Conservation (phyloP, 1,140 invertebrate species). For the Aradophagus sp. region DNA sequence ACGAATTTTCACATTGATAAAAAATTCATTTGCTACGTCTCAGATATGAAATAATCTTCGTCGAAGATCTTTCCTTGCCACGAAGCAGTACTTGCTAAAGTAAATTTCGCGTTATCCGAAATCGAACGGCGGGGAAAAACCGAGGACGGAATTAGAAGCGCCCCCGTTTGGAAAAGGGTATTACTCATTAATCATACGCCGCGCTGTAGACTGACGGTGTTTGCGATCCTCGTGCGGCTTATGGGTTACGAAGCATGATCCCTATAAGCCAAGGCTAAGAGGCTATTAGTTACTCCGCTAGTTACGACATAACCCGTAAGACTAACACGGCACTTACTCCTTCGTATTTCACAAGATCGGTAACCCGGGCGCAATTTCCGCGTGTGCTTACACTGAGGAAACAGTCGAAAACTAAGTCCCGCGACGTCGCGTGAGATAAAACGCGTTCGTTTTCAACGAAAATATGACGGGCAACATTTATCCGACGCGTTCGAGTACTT, state of each 20-base stretch:
- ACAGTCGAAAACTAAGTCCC: constrained; percentile 44
- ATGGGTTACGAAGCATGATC: constrained; percentile 55
- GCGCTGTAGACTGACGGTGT: constrained; percentile 35
- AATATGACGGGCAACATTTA: too few species aligned
- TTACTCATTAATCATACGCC: constrained; percentile 53
- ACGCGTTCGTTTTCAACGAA: too few species aligned
- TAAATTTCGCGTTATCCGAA: too few species aligned
- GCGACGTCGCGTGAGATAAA: constrained; percentile 28
- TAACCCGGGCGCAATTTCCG: constrained; percentile 44
- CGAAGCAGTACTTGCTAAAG: too few species aligned
- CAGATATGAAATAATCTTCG: too few species aligned
- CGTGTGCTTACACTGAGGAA: constrained; percentile 40
- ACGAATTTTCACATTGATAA: too few species aligned
- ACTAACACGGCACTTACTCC: constrained; percentile 47
- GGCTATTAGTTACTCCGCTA: constrained; percentile 56
- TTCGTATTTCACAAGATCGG: constrained; percentile 52
- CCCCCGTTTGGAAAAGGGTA: constrained; percentile 20
- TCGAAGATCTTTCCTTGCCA: too few species aligned
- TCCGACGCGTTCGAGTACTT: too few species aligned
- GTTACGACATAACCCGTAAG: constrained; percentile 55
- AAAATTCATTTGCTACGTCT: too few species aligned
- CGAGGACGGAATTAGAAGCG: constrained; percentile 6
- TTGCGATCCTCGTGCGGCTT: constrained; percentile 48
- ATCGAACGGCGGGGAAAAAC: too few species aligned
- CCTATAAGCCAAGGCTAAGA: constrained; percentile 57